These are phyloP conservation scores for Benitochromis conjunctus DNA, from an alignment of 2,113 vertebrate genomes.

Conservation along the genomic window DNA sequence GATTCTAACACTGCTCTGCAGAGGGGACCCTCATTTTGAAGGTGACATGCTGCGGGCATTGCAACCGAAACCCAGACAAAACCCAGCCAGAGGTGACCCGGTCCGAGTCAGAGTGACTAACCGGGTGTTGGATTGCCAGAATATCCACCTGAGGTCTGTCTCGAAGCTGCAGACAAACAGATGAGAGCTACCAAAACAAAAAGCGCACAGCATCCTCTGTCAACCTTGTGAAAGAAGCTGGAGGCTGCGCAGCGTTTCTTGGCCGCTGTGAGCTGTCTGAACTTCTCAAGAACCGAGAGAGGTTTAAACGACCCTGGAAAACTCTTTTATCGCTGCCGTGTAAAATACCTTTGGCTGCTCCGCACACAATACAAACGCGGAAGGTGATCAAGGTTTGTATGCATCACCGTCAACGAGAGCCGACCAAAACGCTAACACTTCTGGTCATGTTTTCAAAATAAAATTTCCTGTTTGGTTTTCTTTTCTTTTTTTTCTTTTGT, in stretches of 20 bases:
- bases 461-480: not conserved
- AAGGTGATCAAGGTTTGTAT: slow-evolving; percentile 30
- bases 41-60: slow-evolving; percentile 24
- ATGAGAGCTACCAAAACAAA: slow-evolving; percentile 1
- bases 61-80: not conserved
- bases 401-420: not conserved
- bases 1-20: not conserved
- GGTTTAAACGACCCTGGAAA: not conserved
- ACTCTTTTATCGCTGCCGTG: not conserved
- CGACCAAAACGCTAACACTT: not conserved
- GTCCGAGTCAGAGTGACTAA: not conserved
- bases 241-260: not conserved
- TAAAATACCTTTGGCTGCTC: slow-evolving; percentile 33
- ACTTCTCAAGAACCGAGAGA: not conserved
- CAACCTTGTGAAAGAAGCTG: not conserved
- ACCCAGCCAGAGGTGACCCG: not conserved
- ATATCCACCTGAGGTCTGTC: not conserved
- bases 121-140: not conserved
- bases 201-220: slow-evolving; percentile 5
- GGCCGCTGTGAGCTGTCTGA: not conserved
- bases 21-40: not conserved
- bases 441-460: slow-evolving; percentile 21
- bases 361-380: slow-evolving; percentile 57
- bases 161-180: not conserved
- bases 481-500: no score